Conservation (phyloP, 2,888 invertebrate genomes). For the Sisyra nigra region DNA sequence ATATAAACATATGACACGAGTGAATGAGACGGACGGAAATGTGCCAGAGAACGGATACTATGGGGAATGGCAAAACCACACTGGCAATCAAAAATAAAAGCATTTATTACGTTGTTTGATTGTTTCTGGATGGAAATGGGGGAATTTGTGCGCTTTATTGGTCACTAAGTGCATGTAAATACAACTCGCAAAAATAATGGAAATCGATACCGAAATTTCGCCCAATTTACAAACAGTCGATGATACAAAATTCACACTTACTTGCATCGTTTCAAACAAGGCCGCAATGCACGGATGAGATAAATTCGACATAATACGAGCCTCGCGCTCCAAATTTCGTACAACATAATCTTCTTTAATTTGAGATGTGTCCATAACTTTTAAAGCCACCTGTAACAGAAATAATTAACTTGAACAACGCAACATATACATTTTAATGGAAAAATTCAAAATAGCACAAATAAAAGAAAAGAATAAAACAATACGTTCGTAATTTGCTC, state of each 20-base stretch:
- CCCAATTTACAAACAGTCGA: neutral
- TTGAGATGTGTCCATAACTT: constrained; percentile 52
- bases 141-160: too few species aligned
- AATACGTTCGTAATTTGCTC: too few species aligned
- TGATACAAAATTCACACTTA: constrained; percentile 18
- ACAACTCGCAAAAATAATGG: too few species aligned
- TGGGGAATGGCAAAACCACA: too few species aligned
- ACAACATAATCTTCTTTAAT: constrained; percentile 59
- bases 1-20: too few species aligned
- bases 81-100: too few species aligned
- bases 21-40: too few species aligned
- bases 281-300: constrained; percentile 57
- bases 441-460: neutral
- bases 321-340: constrained; percentile 54
- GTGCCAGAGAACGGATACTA: too few species aligned
- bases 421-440: too few species aligned
- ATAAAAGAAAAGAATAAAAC: neutral
- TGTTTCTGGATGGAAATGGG: too few species aligned
- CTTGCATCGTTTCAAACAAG: constrained; percentile 55
- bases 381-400: constrained; percentile 47
- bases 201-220: neutral
- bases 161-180: too few species aligned
- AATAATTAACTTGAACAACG: constrained; percentile 8
- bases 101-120: too few species aligned
- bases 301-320: constrained; percentile 48